Percentiles rank a stretch among this genome's conserved stretches.
Conservation (phyloP, 2,113 vertebrate genomes). For the Scytalopus superciliaris region DNA sequence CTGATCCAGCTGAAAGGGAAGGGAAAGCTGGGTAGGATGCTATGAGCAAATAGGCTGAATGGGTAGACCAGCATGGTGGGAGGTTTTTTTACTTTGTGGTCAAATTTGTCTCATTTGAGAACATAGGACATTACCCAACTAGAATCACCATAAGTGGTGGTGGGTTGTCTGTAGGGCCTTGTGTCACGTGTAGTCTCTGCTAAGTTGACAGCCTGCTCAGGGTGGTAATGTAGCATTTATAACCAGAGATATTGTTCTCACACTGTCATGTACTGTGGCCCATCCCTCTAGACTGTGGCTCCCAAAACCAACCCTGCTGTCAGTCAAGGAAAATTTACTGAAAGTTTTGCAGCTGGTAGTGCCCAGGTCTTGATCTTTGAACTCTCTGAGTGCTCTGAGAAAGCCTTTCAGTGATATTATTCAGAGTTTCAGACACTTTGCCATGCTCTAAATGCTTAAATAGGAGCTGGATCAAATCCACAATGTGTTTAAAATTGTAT, state of each 20-base stretch:
- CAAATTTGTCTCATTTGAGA: background rate
- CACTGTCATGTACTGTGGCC: background rate
- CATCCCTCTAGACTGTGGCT: background rate
- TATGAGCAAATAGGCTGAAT: fast-evolving
- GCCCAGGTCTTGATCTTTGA: background rate
- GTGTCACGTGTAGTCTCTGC: fast-evolving
- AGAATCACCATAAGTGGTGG: background rate
- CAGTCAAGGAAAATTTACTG: background rate
- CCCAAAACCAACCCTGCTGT: background rate
- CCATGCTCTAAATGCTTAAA: background rate
- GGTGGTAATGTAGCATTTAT: background rate
- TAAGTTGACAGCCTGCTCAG: background rate
- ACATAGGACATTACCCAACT: fast-evolving
- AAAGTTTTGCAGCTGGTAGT: background rate
- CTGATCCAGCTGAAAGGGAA: fast-evolving
- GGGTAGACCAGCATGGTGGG: fast-evolving
- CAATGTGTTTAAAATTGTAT: background rate
- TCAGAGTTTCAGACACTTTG: background rate
- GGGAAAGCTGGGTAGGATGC: fast-evolving
- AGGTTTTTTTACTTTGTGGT: fast-evolving
- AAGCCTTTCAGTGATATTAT: background rate
- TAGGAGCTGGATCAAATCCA: background rate
- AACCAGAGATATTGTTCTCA: fast-evolving
- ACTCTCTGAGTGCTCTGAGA: background rate
- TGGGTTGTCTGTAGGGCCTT: background rate